Conservation (phyloP, 2,888 invertebrate genomes). For the Spisula subtruncata region DNA sequence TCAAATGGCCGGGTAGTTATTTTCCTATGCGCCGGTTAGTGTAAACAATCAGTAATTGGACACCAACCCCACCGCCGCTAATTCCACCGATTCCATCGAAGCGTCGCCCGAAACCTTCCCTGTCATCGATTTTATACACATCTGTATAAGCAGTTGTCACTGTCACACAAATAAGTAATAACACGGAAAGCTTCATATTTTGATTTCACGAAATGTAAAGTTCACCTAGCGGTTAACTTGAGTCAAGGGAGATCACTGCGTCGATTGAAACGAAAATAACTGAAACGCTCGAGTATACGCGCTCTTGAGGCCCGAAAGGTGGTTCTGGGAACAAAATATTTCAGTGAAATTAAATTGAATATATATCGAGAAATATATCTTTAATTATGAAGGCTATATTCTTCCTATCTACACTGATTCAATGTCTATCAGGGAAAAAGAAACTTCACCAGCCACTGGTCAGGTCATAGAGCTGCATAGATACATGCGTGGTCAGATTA, state of each 20-base stretch:
- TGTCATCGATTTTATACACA: slow-evolving; percentile 72
- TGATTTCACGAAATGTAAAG: neutral
- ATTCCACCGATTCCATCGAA: slow-evolving; percentile 83
- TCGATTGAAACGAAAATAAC: too few species aligned
- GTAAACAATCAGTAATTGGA: neutral
- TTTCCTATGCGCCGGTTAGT: slow-evolving; percentile 16
- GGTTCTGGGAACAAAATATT: too few species aligned
- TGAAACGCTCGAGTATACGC: too few species aligned
- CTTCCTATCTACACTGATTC: too few species aligned
- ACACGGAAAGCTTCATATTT: neutral
- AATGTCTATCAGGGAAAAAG: too few species aligned
- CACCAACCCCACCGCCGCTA: slow-evolving; percentile 80
- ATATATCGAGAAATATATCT: too few species aligned
- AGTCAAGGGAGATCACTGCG: neutral
- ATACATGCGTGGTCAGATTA: too few species aligned
- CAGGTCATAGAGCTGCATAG: too few species aligned
- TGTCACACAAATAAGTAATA: neutral
- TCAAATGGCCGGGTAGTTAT: neutral
- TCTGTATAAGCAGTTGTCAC: slow-evolving; percentile 35
- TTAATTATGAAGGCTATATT: too few species aligned
- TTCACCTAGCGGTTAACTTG: neutral
- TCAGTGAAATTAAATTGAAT: too few species aligned
- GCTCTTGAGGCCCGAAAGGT: too few species aligned
- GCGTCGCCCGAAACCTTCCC: slow-evolving; percentile 71
- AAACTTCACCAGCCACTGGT: too few species aligned